Conservation (phyloP, 2,888 invertebrate species). For the Crematogaster levior region DNA sequence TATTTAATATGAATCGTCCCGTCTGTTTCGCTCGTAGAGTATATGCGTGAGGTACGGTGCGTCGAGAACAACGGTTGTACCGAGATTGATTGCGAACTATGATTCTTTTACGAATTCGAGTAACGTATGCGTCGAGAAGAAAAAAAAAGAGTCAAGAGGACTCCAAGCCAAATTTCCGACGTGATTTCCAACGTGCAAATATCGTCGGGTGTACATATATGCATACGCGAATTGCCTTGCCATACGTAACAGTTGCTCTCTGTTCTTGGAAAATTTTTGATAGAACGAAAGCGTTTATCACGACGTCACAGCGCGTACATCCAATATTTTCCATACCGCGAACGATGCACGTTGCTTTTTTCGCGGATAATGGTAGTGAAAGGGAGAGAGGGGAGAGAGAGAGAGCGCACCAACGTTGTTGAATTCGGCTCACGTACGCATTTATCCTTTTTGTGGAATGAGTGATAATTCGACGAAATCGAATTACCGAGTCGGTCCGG, state of each 20-base stretch:
- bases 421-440: conserved; percentile 82
- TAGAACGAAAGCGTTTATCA: conserved; percentile 51
- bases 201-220: background rate
- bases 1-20: conserved; percentile 83
- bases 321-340: conserved; percentile 60
- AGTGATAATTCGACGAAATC: conserved; percentile 84
- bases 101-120: conserved; percentile 51
- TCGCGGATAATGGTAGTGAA: conserved; percentile 38
- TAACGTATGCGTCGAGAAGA: background rate
- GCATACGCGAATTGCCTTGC: background rate
- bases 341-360: conserved; percentile 55
- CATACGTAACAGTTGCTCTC: background rate
- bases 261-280: conserved; percentile 31
- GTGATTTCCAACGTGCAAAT: background rate
- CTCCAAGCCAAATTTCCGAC: too few species aligned
- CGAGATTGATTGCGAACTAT: conserved; percentile 78
- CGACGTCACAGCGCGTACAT: conserved; percentile 29
- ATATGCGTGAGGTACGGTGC: conserved; percentile 73
- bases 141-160: background rate
- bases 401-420: conserved; percentile 45
- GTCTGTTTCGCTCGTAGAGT: conserved; percentile 65
- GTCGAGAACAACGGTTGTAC: conserved; percentile 80
- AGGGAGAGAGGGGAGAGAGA: background rate
- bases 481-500: conserved; percentile 80
- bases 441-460: conserved; percentile 84